Percentiles rank a stretch among this genome's conserved stretches.
Conservation (phyloP, 2,797 vertebrate genomes). For the Mastacembelus armatus region DNA sequence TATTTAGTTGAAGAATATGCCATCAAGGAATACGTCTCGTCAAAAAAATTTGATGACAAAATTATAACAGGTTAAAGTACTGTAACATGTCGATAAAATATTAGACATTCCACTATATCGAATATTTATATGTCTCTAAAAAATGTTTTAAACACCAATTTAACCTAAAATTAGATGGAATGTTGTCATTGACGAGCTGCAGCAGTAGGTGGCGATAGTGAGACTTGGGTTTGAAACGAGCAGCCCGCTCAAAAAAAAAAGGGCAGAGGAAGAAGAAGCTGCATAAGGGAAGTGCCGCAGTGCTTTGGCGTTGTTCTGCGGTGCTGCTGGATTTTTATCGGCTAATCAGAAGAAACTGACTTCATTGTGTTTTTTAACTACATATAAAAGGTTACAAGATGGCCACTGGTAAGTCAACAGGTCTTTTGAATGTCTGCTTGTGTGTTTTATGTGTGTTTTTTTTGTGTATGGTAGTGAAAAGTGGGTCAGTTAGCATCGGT, state of each 20-base stretch:
- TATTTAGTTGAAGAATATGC: no score
- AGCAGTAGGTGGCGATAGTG: slow-evolving; percentile 47
- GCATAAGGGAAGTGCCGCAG: slow-evolving; percentile 57
- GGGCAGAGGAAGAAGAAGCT: slow-evolving; percentile 45
- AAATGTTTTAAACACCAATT: no score
- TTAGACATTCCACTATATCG: no score
- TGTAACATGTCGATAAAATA: no score
- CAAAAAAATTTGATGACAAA: no score
- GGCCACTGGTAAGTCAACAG: slow-evolving; percentile 80
- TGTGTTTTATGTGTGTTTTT: not conserved
- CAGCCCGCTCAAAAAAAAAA: no score
- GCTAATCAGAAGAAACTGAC: slow-evolving; percentile 17
- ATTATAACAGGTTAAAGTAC: no score
- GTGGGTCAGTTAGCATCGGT: slow-evolving; percentile 28
- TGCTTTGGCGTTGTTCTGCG: slow-evolving; percentile 22
- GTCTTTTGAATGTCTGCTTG: rapidly evolving
- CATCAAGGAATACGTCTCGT: no score
- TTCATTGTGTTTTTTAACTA: slow-evolving; percentile 34
- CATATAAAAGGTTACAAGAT: slow-evolving; percentile 57
- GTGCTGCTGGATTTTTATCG: slow-evolving; percentile 67
- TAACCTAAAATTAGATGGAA: no score
- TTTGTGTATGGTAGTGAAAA: not conserved
- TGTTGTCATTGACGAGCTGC: not conserved
- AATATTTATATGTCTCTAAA: no score
- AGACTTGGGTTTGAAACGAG: rapidly evolving